Evolutionary conservation across 2,113 vertebrate genomes (phyloP), one percentile per base, ranked within the genome.

Genomic region (Hystrix brachyura): DNA sequence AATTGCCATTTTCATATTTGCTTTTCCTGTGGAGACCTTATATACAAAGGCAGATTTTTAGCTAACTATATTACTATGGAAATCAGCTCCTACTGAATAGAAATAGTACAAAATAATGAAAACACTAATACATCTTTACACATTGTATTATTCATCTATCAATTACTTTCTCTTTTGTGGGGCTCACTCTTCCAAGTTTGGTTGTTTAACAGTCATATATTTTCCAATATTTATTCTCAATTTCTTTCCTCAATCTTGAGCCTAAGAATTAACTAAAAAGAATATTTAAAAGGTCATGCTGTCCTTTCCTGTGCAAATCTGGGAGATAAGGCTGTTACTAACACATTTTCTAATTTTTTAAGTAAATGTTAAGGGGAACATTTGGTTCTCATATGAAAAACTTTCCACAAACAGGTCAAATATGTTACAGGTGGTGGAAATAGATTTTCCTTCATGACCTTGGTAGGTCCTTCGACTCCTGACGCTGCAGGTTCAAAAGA

Each of bases 11-110:
- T 98, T 99, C 98, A 98, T 98, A 98, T 98, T 99, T 98, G 96
- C 97, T 98, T 98, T 99, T 99, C 98, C 98, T 99, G 92, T 97
- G 96, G 98, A 99, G 98, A 99, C 98, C 98, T 98, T 98, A 98
- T 98, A 98, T 93, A 97, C 97, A 98, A 98, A 98, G 98, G 98
- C 98, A 98, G 98, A 98, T 98, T 99, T 98, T 98, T 98, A 98
- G 98, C 98, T 99, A 99, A 99, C 98, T 98, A 76, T 98, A 99
- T 99, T 99, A 99, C 98, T 99, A 99, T 99, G 99, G 98, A 99
- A 99, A 99, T 99, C 97, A 99, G 97, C 95, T 98, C 89, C 97
- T 98, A 98, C 97, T 97, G 98, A 98, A 98, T 97, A 98, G 98
- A 98, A 98, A 98, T 97, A 97, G 97, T 98, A 97, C 96, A 98